Conservation (phyloP, 2,888 invertebrate genomes). For the Caenorhabditis sp. region DNA sequence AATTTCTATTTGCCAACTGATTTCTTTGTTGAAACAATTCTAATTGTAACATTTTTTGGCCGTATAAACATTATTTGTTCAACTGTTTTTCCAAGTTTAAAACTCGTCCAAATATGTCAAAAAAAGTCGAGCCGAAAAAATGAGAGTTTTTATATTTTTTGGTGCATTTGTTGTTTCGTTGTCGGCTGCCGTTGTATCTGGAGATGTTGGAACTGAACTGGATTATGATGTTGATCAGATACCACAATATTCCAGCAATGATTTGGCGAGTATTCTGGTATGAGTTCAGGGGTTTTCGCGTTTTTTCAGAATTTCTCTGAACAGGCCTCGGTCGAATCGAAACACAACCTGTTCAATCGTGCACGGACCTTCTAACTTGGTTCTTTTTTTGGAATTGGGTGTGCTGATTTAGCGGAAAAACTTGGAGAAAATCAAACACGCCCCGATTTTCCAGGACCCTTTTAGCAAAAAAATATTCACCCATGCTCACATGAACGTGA, state of each 20-base stretch:
- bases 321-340: too few species aligned
- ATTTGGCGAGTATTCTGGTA: conserved; percentile 29
- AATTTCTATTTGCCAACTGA: neutral
- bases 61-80: neutral
- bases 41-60: neutral
- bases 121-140: neutral
- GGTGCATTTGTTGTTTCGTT: neutral
- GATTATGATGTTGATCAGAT: conserved; percentile 6
- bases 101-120: neutral
- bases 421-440: too few species aligned
- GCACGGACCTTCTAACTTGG: too few species aligned
- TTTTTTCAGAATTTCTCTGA: too few species aligned
- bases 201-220: conserved; percentile 13
- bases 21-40: neutral
- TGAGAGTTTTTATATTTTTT: neutral
- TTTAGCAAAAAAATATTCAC: too few species aligned
- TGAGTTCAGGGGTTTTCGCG: too few species aligned
- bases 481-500: too few species aligned
- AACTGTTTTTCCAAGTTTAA: conserved; percentile 4
- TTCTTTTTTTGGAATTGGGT: too few species aligned
- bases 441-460: too few species aligned
- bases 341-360: too few species aligned
- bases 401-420: too few species aligned
- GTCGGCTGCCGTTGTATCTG: conserved; percentile 5
- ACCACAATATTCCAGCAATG: conserved; percentile 16